These are phyloP conservation scores for Adelphocoris suturalis DNA, from an alignment of 2,888 invertebrate species.

Conservation along the genomic window DNA sequence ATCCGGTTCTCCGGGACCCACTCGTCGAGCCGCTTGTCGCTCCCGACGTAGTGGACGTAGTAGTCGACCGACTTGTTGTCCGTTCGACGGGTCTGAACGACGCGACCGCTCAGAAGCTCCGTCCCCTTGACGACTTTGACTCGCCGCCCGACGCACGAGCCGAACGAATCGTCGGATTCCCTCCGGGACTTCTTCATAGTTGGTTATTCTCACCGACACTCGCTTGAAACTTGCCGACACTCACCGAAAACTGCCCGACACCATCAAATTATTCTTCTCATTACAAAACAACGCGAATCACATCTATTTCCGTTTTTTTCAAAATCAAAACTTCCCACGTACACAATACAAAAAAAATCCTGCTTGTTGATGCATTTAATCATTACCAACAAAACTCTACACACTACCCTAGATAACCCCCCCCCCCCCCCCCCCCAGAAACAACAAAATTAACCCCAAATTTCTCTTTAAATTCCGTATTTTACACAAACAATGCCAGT, in stretches of 20 bases:
- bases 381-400: too few relatives aligned
- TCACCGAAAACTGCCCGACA: too few relatives aligned
- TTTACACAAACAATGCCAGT: too few relatives aligned
- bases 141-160: not conserved
- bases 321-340: not conserved
- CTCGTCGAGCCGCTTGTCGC: conserved; percentile 96
- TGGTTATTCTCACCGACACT: not conserved
- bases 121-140: conserved; percentile 6
- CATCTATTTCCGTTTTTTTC: not conserved
- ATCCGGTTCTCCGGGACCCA: conserved; percentile 86
- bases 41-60: conserved; percentile 98
- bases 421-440: too few relatives aligned
- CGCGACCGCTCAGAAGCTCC: conserved; percentile 1
- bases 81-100: not conserved
- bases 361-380: too few relatives aligned
- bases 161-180: not conserved
- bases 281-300: not conserved
- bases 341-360: not conserved
- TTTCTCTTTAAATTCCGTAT: too few relatives aligned
- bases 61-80: conserved; percentile 83
- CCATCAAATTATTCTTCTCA: too few relatives aligned
- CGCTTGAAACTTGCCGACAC: not conserved
- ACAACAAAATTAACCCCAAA: too few relatives aligned
- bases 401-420: too few relatives aligned
- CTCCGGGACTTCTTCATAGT: not conserved